Evolutionary conservation across 2,888 invertebrate genomes (phyloP).

Genomic region (Phaonia tiefii): DNA sequence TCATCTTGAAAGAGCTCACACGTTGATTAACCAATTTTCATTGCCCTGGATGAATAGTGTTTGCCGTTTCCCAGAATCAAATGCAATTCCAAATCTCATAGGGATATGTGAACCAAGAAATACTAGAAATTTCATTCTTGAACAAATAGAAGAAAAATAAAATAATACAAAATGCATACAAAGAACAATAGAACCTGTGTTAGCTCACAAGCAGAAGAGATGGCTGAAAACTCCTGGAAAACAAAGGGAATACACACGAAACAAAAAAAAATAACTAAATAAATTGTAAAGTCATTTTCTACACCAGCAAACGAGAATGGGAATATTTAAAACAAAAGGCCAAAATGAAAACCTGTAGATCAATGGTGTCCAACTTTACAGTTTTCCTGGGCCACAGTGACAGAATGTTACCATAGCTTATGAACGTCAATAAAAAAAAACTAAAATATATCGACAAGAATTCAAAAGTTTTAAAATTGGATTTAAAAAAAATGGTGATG

Average conservation of each 20-base stretch:
- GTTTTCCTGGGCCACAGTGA: too few relatives aligned
- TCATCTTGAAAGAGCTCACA: too few relatives aligned
- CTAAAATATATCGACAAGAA: too few relatives aligned
- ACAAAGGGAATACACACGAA: background rate
- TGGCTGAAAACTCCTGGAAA: conserved; percentile 28
- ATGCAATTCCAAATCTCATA: conserved; percentile 3
- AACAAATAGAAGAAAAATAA: conserved; percentile 30
- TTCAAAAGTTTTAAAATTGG: too few relatives aligned
- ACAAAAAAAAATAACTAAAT: too few relatives aligned
- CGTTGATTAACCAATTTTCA: too few relatives aligned
- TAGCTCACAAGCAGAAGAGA: background rate
- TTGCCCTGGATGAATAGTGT: too few relatives aligned
- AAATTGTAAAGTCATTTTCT: conserved; percentile 48
- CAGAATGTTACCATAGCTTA: too few relatives aligned
- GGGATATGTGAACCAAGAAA: conserved; percentile 2
- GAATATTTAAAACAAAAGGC: background rate
- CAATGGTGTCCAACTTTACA: too few relatives aligned
- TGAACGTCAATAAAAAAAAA: background rate
- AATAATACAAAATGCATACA: conserved; percentile 15
- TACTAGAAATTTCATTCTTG: background rate
- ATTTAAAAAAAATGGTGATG: too few relatives aligned
- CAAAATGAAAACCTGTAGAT: conserved; percentile 20
- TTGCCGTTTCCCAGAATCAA: conserved; percentile 26
- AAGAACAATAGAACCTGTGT: background rate
- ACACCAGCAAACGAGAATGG: conserved; percentile 3